Base-by-base conservation (phyloP, 2,113 vertebrate species). In the Collichthys lucidus region DNA sequence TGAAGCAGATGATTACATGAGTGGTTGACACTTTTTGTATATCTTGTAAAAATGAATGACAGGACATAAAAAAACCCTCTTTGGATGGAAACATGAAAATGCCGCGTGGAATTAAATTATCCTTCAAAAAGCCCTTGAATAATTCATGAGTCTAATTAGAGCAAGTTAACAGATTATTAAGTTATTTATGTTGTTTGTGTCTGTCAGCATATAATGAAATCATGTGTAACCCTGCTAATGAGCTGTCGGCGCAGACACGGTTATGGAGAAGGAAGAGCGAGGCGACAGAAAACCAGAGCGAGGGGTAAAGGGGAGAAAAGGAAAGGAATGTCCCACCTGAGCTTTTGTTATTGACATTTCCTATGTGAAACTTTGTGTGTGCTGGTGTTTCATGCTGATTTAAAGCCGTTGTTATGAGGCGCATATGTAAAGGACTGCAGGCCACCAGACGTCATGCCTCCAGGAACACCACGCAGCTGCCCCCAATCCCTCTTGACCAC, bases 391-490 rank as follows among this genome's bases (percentile, higher is more conserved):
- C 77, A 61, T 72, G 78, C 80, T 87, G 83, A 84, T 92, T 89
- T 91, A 86, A 82, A 69, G 83, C 63, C 65, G 26, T 42, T 24
- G 14, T 86, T 83, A 81, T 17, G 57, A 42, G 68, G 22, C 29
- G 68, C 86, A 89, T 89, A 80, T 86, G 69, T 89, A 83, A 89
- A 87, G 70, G 69, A 47, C 64, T 12, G 2, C 89, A 87, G 89
- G 86, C 76, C 66, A 55, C 77, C 83, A 89, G 85, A 89, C 79
- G n/a, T 55, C 69, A 68, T 20, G 77, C 84, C 89, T 84, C 78
- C 81, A 59, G 78, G 46, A 49, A 47, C 11, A 15, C 61, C 60
- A 78, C 55, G 56, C 52, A 35, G 20, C 40, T 59, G 66, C 75
- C 76, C 62, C 83, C 69, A 40, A 17, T 55, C 52, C 47, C 68